phyloP scores from a whole-genome alignment of 92 coral and sea anemone species.

The Zoanthus gigantus region DNA sequence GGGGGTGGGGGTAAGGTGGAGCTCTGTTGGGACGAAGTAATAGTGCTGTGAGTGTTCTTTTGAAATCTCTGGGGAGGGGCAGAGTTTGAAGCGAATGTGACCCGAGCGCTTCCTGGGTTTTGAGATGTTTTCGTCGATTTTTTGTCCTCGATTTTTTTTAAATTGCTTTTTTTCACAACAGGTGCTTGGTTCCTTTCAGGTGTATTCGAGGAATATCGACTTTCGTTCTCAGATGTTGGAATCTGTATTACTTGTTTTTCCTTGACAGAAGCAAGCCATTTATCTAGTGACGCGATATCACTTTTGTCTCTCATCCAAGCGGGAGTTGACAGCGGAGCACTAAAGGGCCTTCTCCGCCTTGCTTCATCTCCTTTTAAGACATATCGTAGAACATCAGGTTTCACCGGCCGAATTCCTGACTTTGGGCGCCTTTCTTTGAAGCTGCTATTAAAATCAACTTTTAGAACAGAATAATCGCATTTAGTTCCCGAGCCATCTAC shows the following conservation, averaged over 20 bases:
- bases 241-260: slow-evolving; percentile 54
- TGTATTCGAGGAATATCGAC: slow-evolving; percentile 1
- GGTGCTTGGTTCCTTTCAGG: background rate
- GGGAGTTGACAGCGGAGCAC: slow-evolving; percentile 78
- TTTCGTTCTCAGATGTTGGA: slow-evolving; percentile 68
- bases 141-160: slow-evolving; percentile 14
- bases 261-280: slow-evolving; percentile 28
- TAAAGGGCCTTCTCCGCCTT: slow-evolving; percentile 60
- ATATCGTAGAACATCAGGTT: slow-evolving; percentile 6
- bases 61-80: slow-evolving; percentile 62
- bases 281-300: background rate
- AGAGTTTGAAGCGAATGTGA: slow-evolving; percentile 61
- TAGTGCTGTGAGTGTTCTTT: slow-evolving; percentile 18
- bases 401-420: slow-evolving; percentile 28
- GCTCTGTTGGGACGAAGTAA: slow-evolving; percentile 55
- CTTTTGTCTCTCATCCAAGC: slow-evolving; percentile 47
- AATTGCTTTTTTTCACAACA: background rate
- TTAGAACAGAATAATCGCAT: background rate
- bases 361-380: background rate
- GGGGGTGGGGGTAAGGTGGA: slow-evolving; percentile 55
- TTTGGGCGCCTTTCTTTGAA: background rate
- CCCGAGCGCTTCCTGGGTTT: slow-evolving; percentile 19
- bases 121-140: background rate
- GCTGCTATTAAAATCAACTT: background rate
- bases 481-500: slow-evolving; percentile 46